phyloP scores from a whole-genome alignment of 2,113 vertebrate species.

The Sisor rabdophorus region DNA sequence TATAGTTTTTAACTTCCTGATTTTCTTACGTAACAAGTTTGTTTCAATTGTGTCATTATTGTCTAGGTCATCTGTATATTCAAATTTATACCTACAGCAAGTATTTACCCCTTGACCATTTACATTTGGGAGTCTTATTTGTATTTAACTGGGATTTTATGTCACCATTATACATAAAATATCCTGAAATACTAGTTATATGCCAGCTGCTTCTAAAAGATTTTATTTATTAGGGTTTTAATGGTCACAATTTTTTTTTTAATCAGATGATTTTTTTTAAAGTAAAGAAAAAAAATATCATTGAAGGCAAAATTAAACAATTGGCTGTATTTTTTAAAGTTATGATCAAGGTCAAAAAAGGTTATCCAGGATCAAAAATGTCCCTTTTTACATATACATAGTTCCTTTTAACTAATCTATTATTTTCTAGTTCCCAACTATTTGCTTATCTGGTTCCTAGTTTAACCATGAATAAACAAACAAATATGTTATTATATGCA shows the following conservation, averaged over 20 bases:
- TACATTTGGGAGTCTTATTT: no score
- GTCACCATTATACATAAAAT: not conserved
- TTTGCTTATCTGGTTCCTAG: slow-evolving; percentile 6
- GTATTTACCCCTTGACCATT: not conserved
- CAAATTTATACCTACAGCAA: not conserved
- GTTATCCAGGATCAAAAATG: not conserved
- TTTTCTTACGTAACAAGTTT: not conserved
- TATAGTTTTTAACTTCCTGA: slow-evolving; percentile 3
- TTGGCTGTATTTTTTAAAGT: not conserved
- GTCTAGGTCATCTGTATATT: not conserved
- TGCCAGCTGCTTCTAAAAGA: not conserved
- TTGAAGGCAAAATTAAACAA: not conserved
- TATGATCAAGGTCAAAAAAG: no score
- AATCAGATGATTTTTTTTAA: no score
- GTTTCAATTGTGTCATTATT: not conserved
- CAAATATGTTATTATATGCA: not conserved
- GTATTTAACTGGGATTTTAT: not conserved
- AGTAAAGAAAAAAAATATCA: no score
- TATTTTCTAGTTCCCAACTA: not conserved
- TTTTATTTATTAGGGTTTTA: not conserved
- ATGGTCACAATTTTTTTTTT: not conserved
- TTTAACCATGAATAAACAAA: not conserved
- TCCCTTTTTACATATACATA: not conserved
- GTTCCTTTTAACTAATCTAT: not conserved
- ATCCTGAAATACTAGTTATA: not conserved